Conservation (phyloP, 2,888 invertebrate species). For the Oegoconia quadripuncta region DNA sequence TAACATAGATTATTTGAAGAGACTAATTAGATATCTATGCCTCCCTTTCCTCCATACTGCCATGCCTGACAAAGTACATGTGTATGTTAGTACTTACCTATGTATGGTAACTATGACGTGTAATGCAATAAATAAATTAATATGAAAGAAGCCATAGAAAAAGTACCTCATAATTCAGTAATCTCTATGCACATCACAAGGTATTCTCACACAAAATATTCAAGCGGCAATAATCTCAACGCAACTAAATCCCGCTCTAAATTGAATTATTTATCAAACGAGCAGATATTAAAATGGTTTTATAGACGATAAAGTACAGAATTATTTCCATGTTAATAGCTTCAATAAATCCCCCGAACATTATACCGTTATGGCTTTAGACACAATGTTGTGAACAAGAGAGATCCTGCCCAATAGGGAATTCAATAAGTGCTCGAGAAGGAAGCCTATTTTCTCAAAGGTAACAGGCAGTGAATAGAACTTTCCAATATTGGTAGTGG, state of each 20-base stretch:
- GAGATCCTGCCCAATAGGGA: background rate
- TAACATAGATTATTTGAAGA: no score
- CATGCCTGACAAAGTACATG: no score
- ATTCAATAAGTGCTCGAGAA: slow-evolving; percentile 9
- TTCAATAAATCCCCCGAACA: slow-evolving; percentile 54
- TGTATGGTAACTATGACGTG: no score
- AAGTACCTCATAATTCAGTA: no score
- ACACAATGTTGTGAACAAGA: slow-evolving; percentile 40
- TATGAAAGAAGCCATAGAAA: no score
- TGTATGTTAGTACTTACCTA: no score
- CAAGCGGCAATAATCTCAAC: slow-evolving; percentile 15
- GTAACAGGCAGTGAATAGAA: background rate
- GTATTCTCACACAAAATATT: no score
- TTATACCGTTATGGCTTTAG: slow-evolving; percentile 40
- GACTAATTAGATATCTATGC: no score
- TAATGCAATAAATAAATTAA: no score
- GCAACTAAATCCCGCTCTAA: slow-evolving; percentile 27
- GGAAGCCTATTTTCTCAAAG: slow-evolving; percentile 7
- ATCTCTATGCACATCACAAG: no score
- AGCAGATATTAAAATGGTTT: slow-evolving; percentile 65
- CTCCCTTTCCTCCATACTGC: no score
- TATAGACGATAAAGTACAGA: slow-evolving; percentile 65
- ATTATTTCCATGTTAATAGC: slow-evolving; percentile 72
- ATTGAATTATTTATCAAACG: slow-evolving; percentile 68
- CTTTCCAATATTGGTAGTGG: background rate